A percentile compares a stretch with the other conserved stretches of the same genome.
Evolutionary conservation across 1,140 invertebrate species (phyloP).

Genomic region (Drosophila trapezifrons): DNA sequence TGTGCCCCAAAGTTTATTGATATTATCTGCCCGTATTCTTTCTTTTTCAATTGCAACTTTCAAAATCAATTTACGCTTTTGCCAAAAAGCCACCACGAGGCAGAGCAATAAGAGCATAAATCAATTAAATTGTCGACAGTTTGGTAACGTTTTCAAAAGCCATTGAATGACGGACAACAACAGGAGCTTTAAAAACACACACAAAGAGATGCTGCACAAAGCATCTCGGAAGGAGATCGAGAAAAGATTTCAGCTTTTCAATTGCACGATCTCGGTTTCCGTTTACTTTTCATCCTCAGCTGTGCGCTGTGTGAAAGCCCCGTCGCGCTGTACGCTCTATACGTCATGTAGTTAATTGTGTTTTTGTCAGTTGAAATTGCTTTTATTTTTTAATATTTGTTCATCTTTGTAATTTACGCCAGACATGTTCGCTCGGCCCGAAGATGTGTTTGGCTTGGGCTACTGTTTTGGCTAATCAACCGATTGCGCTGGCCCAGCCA

Average conservation of each 20-base stretch:
- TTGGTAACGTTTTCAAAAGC: conserved; percentile 58
- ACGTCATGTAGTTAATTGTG: conserved; percentile 68
- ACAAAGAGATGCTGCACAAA: conserved; percentile 31
- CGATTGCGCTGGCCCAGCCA: conserved; percentile 55
- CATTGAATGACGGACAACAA: conserved; percentile 9
- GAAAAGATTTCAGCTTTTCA: conserved; percentile 53
- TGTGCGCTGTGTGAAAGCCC: conserved; percentile 14
- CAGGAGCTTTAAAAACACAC: conserved; percentile 22
- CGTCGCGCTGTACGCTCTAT: conserved; percentile 8
- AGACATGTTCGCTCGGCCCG: conserved; percentile 20
- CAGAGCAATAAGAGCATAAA: conserved; percentile 52
- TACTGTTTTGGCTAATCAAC: conserved; percentile 60
- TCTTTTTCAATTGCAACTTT: conserved; percentile 24
- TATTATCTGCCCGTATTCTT: conserved; percentile 23
- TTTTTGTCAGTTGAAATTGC: conserved; percentile 73
- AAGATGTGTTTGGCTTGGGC: conserved; percentile 27
- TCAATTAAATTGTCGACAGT: conserved; percentile 77
- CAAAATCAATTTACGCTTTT: conserved; percentile 45
- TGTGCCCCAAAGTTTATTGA: conserved; percentile 19
- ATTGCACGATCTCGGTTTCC: conserved; percentile 73
- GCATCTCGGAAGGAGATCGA: conserved; percentile 21
- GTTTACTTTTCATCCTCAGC: conserved; percentile 51
- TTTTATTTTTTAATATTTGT: conserved; percentile 38
- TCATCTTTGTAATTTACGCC: conserved; percentile 42
- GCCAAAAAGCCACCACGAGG: conserved; percentile 24